Evolutionary conservation across 2,113 vertebrate genomes (phyloP).

Genomic region (Scomber scombrus): DNA sequence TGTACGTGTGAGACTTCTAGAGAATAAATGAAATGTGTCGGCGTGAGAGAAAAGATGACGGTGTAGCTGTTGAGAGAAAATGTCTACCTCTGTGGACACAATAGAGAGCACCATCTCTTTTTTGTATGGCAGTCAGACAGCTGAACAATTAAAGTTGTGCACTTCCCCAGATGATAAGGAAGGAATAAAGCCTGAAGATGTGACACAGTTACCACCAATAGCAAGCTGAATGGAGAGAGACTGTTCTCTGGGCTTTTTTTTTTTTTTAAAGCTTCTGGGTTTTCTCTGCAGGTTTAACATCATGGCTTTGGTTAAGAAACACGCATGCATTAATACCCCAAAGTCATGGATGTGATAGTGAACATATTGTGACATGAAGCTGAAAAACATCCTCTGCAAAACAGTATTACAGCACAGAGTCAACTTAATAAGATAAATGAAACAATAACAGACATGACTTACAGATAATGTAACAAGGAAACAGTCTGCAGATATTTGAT

Average conservation of each 20-base stretch:
- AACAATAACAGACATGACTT: conserved; percentile 6
- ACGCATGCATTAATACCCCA: background rate
- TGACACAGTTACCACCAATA: conserved; percentile 6
- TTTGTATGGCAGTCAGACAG: conserved; percentile 32
- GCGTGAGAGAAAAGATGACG: conserved; percentile 21
- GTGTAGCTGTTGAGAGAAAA: conserved; percentile 14
- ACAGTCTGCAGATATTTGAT: conserved; percentile 19
- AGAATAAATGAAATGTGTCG: conserved; percentile 32
- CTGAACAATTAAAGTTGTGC: conserved; percentile 42
- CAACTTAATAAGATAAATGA: background rate
- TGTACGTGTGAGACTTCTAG: conserved; percentile 54
- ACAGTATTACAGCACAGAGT: background rate
- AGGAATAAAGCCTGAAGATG: conserved; percentile 37
- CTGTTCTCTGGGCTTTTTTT: background rate
- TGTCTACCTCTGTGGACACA: conserved; percentile 33
- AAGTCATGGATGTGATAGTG: conserved; percentile 9
- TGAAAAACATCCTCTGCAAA: conserved; percentile 13
- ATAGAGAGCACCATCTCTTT: conserved; percentile 37
- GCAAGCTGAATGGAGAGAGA: background rate
- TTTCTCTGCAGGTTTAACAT: conserved; percentile 36
- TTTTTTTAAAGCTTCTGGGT: background rate
- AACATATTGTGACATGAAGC: conserved; percentile 2
- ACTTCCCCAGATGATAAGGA: conserved; percentile 38
- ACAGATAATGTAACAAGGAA: conserved; percentile 36
- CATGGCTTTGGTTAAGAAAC: conserved; percentile 35